A percentile compares a stretch with the other conserved stretches of the same genome.
Evolutionary conservation across 53 echinoderm and acorn worm genomes (phyloP).

Genomic region (Actinopyga echinites): DNA sequence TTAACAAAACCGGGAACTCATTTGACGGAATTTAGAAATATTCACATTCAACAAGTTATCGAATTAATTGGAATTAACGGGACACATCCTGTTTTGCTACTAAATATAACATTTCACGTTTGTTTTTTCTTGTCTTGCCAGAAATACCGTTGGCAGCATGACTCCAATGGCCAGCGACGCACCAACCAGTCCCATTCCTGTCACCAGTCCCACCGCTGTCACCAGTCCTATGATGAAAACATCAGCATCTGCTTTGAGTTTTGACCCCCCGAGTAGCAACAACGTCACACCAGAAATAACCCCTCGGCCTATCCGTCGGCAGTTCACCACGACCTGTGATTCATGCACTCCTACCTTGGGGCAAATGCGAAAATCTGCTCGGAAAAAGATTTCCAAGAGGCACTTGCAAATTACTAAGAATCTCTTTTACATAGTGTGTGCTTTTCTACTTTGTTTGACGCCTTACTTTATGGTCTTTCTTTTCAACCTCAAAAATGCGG

Average conservation of each 20-base stretch:
- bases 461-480: conserved; percentile 66
- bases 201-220: not conserved
- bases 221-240: not conserved
- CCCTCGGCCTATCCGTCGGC: conserved; percentile 17
- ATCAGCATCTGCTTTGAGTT: not conserved
- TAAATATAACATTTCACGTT: no score
- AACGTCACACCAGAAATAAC: conserved; percentile 19
- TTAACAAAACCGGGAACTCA: no score
- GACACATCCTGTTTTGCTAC: no score
- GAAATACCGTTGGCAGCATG: not conserved
- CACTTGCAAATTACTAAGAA: conserved; percentile 73
- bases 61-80: no score
- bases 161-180: conserved; percentile 1
- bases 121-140: not conserved
- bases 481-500: conserved; percentile 43
- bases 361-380: conserved; percentile 26
- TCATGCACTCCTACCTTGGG: conserved; percentile 30
- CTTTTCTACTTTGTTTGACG: conserved; percentile 67
- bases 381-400: conserved; percentile 22
- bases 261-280: not conserved
- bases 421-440: conserved; percentile 65
- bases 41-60: no score
- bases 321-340: conserved; percentile 15
- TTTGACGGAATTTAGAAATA: no score
- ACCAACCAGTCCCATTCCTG: not conserved